Conservation (phyloP, 2,113 vertebrate species). For the Apeltes quadracus region DNA sequence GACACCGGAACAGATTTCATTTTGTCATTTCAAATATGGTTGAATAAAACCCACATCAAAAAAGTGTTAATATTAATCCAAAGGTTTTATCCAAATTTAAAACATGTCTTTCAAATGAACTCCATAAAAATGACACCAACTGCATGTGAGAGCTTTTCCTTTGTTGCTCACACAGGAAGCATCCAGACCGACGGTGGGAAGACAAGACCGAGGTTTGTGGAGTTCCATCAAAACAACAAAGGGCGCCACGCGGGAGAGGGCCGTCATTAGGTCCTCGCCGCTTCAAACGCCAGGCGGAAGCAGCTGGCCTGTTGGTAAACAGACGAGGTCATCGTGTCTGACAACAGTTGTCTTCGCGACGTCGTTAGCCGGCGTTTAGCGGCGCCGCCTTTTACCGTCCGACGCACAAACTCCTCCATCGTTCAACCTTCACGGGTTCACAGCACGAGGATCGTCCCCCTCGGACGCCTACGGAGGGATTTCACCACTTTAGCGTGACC, state of each 20-base stretch:
- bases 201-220: neutral
- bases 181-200: neutral
- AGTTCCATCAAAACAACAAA: neutral
- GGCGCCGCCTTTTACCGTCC: neutral
- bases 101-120: neutral
- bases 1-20: neutral
- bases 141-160: too few relatives aligned
- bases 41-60: neutral
- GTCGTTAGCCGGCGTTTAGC: slow-evolving; percentile 27
- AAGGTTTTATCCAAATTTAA: neutral
- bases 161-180: too few relatives aligned
- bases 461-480: slow-evolving; percentile 9
- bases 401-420: neutral
- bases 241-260: slow-evolving; percentile 16
- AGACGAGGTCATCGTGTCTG: neutral
- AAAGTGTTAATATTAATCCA: neutral
- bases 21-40: neutral
- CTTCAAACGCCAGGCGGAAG: slow-evolving; percentile 2
- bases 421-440: slow-evolving; percentile 18
- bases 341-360: neutral
- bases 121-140: neutral
- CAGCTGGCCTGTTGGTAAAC: slow-evolving; percentile 36
- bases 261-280: slow-evolving; percentile 35
- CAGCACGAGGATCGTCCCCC: slow-evolving; percentile 4
- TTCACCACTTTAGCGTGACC: slow-evolving; percentile 43